These are phyloP conservation scores for Falco columbarius DNA, from an alignment of 2,797 vertebrate genomes.

Conservation along the genomic window DNA sequence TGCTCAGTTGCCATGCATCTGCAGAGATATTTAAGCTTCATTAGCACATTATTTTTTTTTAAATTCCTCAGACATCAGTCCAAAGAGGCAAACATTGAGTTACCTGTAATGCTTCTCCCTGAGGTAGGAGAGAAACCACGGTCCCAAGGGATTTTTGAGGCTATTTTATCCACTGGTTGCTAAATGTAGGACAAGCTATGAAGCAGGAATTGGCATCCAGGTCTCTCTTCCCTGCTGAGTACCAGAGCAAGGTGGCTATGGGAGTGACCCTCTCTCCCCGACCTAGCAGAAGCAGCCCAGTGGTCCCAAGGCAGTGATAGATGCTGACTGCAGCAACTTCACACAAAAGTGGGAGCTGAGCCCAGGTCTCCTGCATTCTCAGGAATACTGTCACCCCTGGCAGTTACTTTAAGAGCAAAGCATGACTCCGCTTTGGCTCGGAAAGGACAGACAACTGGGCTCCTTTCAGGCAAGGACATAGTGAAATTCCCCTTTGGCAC, in stretches of 20 bases:
- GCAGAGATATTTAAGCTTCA: neutral
- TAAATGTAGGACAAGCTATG: neutral
- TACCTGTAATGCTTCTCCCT: neutral
- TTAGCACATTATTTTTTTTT: neutral
- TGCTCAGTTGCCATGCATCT: neutral
- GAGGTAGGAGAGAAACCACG: neutral
- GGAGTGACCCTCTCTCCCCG: neutral
- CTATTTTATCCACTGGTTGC: neutral
- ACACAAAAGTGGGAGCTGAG: neutral
- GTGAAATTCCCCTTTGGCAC: neutral
- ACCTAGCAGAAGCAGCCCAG: neutral
- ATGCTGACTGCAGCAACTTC: neutral
- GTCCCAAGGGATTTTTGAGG: neutral
- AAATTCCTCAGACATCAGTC: neutral
- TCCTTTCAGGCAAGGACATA: neutral
- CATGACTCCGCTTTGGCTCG: neutral
- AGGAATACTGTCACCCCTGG: neutral
- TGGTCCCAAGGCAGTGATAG: neutral
- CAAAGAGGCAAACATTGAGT: neutral
- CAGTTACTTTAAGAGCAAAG: neutral
- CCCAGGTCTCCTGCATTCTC: neutral
- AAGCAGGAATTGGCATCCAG: neutral
- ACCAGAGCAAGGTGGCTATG: neutral
- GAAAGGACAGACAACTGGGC: fast-evolving
- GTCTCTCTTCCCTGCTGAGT: neutral